A percentile compares a stretch with the other conserved stretches of the same genome.
Evolutionary conservation across 2,888 invertebrate genomes (phyloP).

Genomic region (Synanthedon tipuliformis): DNA sequence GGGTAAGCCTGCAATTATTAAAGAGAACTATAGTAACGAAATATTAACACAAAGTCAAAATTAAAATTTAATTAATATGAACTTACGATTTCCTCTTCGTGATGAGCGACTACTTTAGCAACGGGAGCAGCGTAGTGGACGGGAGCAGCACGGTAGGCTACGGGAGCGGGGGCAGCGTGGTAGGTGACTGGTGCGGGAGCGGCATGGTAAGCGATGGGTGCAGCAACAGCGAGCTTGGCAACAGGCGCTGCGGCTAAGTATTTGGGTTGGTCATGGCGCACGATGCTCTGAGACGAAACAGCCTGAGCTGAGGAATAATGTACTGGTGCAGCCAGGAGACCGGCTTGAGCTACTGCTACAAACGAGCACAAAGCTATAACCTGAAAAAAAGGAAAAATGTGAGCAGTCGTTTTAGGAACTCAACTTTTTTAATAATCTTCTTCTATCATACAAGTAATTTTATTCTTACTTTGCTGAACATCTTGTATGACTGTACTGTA

Average conservation of each 20-base stretch:
- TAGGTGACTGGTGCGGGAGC: too few relatives aligned
- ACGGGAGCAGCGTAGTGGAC: slow-evolving; percentile 4
- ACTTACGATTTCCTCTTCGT: slow-evolving; percentile 26
- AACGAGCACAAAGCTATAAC: slow-evolving; percentile 33
- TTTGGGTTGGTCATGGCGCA: slow-evolving; percentile 39
- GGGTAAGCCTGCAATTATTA: slow-evolving; percentile 38
- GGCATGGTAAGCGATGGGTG: slow-evolving; percentile 13
- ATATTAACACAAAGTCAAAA: not conserved
- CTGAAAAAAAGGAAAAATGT: slow-evolving; percentile 11
- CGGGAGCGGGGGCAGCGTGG: slow-evolving; percentile 12
- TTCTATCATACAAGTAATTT: not conserved
- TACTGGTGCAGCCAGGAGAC: slow-evolving; percentile 39
- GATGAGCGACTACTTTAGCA: slow-evolving; percentile 14
- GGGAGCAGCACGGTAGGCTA: slow-evolving; percentile 14
- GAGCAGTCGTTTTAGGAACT: too few relatives aligned
- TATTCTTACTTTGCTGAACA: slow-evolving; percentile 20
- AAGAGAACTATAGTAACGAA: not conserved
- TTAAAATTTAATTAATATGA: not conserved
- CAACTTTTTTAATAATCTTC: too few relatives aligned
- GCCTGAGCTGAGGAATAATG: slow-evolving; percentile 41
- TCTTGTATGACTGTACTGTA: slow-evolving; percentile 7
- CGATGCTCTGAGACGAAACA: slow-evolving; percentile 43
- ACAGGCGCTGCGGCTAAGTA: slow-evolving; percentile 11
- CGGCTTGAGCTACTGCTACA: slow-evolving; percentile 38
- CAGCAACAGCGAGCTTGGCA: slow-evolving; percentile 10